These are phyloP conservation scores for Drosophila anomalata DNA, from an alignment of 2,888 invertebrate species.

Conservation along the genomic window DNA sequence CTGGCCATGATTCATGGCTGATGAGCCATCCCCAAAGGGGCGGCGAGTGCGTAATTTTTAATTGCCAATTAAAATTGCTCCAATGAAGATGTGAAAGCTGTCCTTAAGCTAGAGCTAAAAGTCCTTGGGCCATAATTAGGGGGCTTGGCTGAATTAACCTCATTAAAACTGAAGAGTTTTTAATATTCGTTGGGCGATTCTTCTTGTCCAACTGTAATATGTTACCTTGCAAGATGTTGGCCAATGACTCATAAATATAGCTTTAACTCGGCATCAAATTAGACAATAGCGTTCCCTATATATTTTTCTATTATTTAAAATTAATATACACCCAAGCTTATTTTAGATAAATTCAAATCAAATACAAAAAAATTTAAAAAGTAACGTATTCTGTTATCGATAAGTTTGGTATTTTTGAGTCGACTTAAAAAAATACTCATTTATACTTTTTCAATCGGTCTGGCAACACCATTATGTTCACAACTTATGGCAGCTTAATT, in stretches of 20 bases:
- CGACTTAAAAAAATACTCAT: too few relatives aligned
- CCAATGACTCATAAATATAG: neutral
- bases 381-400: neutral
- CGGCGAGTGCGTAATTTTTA: constrained; percentile 70
- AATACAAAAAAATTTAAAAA: neutral
- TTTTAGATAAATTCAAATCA: neutral
- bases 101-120: neutral
- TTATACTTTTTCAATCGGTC: neutral
- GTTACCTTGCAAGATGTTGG: neutral
- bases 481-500: neutral
- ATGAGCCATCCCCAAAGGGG: constrained; percentile 41
- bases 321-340: neutral
- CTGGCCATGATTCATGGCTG: constrained; percentile 53
- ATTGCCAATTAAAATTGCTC: constrained; percentile 71
- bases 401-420: neutral
- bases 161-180: neutral
- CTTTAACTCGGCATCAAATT: neutral
- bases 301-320: too few relatives aligned
- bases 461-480: neutral
- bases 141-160: neutral
- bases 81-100: constrained; percentile 61
- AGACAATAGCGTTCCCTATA: too few relatives aligned
- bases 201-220: neutral
- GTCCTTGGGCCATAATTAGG: constrained; percentile 13
- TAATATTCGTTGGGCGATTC: constrained; percentile 1